These are phyloP conservation scores for Globodera ellingtonae DNA, from an alignment of 1,140 invertebrate species.

Conservation along the genomic window DNA sequence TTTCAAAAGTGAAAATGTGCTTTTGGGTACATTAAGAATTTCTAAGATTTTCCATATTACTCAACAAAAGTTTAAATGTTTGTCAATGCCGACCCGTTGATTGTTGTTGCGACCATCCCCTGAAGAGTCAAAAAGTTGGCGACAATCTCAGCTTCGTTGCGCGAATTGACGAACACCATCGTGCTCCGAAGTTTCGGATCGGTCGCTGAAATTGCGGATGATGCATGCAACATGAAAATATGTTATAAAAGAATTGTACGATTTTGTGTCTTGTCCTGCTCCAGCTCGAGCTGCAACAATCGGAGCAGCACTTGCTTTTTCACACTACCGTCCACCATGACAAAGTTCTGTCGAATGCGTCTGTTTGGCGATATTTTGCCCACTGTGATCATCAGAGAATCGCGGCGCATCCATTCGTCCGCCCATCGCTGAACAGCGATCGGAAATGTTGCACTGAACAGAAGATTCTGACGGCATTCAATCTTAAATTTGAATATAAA, in stretches of 20 bases:
- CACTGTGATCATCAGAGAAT: slow-evolving; percentile 46
- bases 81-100: slow-evolving; percentile 25
- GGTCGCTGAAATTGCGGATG: slow-evolving; percentile 29
- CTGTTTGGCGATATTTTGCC: slow-evolving; percentile 66
- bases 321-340: slow-evolving; percentile 76
- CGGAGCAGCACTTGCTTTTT: slow-evolving; percentile 71
- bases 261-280: slow-evolving; percentile 9
- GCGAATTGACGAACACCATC: slow-evolving; percentile 88
- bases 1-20: not conserved
- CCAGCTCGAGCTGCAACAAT: slow-evolving; percentile 12
- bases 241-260: slow-evolving; percentile 35
- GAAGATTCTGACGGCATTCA: slow-evolving; percentile 68
- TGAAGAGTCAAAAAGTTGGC: slow-evolving; percentile 73
- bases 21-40: no score
- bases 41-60: slow-evolving; percentile 2
- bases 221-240: not conserved
- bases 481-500: slow-evolving; percentile 48
- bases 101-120: slow-evolving; percentile 32
- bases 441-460: slow-evolving; percentile 71
- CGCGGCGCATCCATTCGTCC: slow-evolving; percentile 67
- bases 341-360: slow-evolving; percentile 83
- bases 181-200: slow-evolving; percentile 70
- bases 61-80: not conserved
- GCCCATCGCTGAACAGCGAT: slow-evolving; percentile 65
- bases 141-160: slow-evolving; percentile 84